Conservation (phyloP, 2,113 vertebrate genomes). For the Narcine bancroftii region DNA sequence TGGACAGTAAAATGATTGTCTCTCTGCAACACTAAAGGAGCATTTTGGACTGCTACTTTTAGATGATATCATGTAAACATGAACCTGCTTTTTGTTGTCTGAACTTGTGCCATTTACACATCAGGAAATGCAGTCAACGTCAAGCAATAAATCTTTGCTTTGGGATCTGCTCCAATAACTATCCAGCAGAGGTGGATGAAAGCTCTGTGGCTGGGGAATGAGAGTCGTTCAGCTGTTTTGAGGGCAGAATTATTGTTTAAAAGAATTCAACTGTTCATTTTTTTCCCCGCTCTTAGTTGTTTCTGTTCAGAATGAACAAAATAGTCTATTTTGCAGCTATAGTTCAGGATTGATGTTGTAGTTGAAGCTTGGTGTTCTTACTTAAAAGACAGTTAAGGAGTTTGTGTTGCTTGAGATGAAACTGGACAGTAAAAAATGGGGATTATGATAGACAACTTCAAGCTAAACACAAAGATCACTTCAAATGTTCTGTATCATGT, state of each 20-base stretch:
- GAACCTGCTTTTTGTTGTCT: background rate
- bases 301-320: constrained; percentile 3
- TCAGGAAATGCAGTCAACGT: background rate
- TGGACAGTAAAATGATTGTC: background rate
- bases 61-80: background rate
- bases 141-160: background rate
- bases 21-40: background rate
- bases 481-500: too few relatives aligned
- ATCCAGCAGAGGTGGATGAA: background rate
- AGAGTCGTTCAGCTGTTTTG: background rate
- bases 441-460: too few relatives aligned
- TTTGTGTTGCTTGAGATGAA: too few relatives aligned
- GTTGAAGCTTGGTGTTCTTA: background rate
- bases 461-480: too few relatives aligned
- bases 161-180: background rate
- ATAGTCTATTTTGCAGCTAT: background rate
- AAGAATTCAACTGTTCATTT: background rate
- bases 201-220: background rate
- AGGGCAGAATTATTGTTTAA: background rate
- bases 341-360: background rate
- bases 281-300: background rate
- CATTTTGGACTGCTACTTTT: background rate
- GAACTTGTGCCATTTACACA: background rate
- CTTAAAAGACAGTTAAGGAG: background rate
- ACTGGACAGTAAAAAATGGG: too few relatives aligned